Conservation (phyloP, 2,113 vertebrate genomes). For the Burhinus bistriatus region DNA sequence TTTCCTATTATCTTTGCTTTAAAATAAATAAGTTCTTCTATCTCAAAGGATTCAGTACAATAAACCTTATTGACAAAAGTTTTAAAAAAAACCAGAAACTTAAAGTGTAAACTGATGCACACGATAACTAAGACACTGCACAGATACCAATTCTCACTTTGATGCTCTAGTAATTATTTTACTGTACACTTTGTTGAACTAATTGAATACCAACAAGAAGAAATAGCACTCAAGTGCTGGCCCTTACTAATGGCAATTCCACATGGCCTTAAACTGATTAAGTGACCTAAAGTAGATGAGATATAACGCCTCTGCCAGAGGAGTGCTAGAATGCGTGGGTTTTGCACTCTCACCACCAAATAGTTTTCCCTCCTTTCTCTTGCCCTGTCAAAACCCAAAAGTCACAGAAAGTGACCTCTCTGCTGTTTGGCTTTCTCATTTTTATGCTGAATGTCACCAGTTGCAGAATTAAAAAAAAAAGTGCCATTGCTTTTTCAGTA, state of each 20-base stretch:
- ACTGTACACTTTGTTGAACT: not conserved
- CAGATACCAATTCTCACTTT: not conserved
- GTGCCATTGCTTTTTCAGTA: not conserved
- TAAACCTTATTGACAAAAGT: not conserved
- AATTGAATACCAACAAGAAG: not conserved
- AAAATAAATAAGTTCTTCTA: not conserved
- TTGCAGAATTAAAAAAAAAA: not conserved
- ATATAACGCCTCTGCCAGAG: not conserved
- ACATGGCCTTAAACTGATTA: not conserved
- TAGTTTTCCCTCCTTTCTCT: not conserved
- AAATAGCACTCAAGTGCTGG: not conserved
- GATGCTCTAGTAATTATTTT: not conserved
- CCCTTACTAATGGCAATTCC: not conserved
- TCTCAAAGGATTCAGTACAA: not conserved
- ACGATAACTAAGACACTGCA: not conserved
- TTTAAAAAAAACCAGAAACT: not conserved
- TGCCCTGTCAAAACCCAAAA: not conserved
- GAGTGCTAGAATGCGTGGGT: rapidly evolving
- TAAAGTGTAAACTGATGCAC: not conserved
- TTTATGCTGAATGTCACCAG: not conserved
- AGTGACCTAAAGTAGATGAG: not conserved
- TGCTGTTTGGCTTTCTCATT: not conserved
- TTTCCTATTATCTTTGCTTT: not conserved
- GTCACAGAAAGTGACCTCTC: not conserved
- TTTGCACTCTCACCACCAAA: not conserved